Conservation (phyloP, 2,113 vertebrate genomes). For the Mesocricetus auratus region DNA sequence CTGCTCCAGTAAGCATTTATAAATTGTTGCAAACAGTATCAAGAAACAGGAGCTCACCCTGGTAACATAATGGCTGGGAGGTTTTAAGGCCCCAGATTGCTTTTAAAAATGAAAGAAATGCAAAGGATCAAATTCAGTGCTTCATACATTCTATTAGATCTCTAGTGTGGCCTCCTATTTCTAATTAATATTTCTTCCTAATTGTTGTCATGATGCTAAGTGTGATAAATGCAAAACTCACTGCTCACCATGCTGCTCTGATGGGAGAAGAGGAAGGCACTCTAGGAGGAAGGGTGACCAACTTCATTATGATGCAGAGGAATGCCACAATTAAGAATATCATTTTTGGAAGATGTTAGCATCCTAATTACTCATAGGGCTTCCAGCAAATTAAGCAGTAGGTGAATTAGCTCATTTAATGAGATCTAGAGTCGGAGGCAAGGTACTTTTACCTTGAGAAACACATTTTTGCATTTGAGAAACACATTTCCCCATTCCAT, state of each 20-base stretch:
- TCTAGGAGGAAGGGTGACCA: constrained; percentile 68
- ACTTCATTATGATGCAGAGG: constrained; percentile 89
- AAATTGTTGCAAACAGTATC: constrained; percentile 78
- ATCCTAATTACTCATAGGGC: constrained; percentile 88
- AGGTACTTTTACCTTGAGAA: constrained; percentile 85
- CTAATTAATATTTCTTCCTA: constrained; percentile 76
- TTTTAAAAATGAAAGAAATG: constrained; percentile 62
- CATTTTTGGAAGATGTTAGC: constrained; percentile 87
- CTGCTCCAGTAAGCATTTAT: constrained; percentile 72
- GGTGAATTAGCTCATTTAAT: constrained; percentile 88
- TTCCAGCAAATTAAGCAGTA: constrained; percentile 88
- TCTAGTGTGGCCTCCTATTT: constrained; percentile 81
- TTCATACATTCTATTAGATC: constrained; percentile 78
- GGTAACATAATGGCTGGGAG: constrained; percentile 41
- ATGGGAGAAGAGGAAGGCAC: constrained; percentile 48
- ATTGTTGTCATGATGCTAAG: constrained; percentile 71
- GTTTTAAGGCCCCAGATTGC: constrained; percentile 66
- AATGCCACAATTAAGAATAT: constrained; percentile 90
- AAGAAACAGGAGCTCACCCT: constrained; percentile 37
- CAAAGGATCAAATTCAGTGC: constrained; percentile 55
- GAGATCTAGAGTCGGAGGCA: constrained; percentile 82
- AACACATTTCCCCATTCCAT: constrained; percentile 81
- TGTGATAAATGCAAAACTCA: constrained; percentile 76
- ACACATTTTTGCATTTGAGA: constrained; percentile 84
- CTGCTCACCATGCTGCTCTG: constrained; percentile 16